Evolutionary conservation across 2,113 vertebrate genomes (phyloP).

Genomic region (Ophiodon elongatus): DNA sequence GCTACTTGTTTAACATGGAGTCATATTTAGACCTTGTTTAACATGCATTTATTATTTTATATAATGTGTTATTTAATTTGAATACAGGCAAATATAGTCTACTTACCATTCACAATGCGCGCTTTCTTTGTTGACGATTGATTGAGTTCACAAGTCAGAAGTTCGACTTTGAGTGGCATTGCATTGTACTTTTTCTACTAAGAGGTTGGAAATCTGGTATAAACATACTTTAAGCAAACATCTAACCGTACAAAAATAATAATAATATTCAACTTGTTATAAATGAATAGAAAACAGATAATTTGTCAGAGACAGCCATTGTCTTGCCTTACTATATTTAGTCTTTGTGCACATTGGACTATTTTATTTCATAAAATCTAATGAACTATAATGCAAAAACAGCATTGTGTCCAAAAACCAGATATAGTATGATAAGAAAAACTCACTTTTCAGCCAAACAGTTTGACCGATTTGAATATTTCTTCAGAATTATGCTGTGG

Average conservation of each 20-base stretch:
- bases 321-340: neutral
- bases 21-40: too few relatives aligned
- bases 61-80: too few relatives aligned
- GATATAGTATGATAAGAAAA: neutral
- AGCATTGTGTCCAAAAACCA: neutral
- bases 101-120: too few relatives aligned
- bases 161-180: too few relatives aligned
- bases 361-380: neutral
- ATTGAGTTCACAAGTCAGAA: too few relatives aligned
- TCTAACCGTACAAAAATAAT: neutral
- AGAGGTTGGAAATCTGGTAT: neutral
- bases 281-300: too few relatives aligned
- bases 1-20: too few relatives aligned
- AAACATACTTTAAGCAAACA: neutral
- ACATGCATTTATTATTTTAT: too few relatives aligned
- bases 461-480: neutral
- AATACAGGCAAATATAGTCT: too few relatives aligned
- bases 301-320: neutral
- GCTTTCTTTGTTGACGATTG: too few relatives aligned
- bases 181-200: neutral
- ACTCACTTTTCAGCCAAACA: neutral
- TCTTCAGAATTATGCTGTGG: neutral
- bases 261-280: too few relatives aligned
- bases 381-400: neutral
- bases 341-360: neutral